Evolutionary conservation across 2,888 invertebrate genomes (phyloP).

Genomic region (Chorisops tibialis): DNA sequence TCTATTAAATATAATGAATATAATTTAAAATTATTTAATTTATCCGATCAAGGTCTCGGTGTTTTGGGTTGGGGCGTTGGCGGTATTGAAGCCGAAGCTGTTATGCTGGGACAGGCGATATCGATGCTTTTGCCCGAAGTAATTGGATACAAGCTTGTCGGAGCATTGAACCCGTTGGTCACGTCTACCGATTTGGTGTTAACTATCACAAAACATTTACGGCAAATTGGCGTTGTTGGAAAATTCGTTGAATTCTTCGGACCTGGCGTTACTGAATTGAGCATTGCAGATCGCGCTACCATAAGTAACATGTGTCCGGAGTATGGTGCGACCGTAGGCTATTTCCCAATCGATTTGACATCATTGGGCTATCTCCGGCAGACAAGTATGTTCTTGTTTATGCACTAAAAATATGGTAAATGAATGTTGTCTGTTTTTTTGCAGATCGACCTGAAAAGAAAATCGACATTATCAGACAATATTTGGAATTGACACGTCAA

Average conservation of each 20-base stretch:
- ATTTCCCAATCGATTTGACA: constrained; percentile 84
- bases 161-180: constrained; percentile 73
- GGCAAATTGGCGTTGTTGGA: constrained; percentile 93
- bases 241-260: constrained; percentile 99
- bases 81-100: constrained; percentile 98
- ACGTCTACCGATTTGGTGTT: constrained; percentile 97
- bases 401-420: not conserved
- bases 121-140: constrained; percentile 95
- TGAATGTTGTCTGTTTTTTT: constrained; percentile 35
- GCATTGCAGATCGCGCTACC: constrained; percentile 95
- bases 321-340: constrained; percentile 95
- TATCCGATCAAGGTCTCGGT: too few relatives aligned
- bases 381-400: constrained; percentile 59
- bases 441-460: constrained; percentile 77
- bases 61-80: constrained; percentile 96
- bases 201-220: constrained; percentile 92
- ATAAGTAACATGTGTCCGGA: constrained; percentile 99
- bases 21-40: too few relatives aligned
- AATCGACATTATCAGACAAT: constrained; percentile 73
- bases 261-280: constrained; percentile 82
- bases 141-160: constrained; percentile 87
- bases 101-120: constrained; percentile 97
- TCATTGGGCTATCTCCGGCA: constrained; percentile 82
- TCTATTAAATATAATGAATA: too few relatives aligned
- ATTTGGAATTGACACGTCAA: constrained; percentile 77